These are phyloP conservation scores for Harmothoe impar DNA, from an alignment of 2,888 invertebrate genomes.

Conservation along the genomic window DNA sequence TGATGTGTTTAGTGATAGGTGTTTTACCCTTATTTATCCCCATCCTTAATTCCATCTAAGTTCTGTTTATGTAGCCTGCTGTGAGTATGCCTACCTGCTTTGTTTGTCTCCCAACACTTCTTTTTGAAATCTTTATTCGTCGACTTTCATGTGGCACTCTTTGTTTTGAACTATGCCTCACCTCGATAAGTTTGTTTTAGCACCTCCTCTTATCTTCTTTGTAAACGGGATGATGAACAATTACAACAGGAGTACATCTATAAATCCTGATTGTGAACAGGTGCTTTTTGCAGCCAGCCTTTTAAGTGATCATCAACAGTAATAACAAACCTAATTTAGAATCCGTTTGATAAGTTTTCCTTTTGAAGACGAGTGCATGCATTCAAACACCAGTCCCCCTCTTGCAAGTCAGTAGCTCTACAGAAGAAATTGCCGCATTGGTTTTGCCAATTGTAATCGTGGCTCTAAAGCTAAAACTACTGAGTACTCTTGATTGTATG, in stretches of 20 bases:
- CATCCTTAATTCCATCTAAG: not conserved
- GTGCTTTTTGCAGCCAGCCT: not conserved
- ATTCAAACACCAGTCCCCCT: not conserved
- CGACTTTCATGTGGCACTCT: not conserved
- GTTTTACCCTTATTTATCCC: not conserved
- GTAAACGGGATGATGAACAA: not conserved
- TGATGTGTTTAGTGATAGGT: not conserved
- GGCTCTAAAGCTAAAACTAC: not conserved
- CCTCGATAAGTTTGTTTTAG: conserved; percentile 9
- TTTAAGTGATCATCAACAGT: not conserved
- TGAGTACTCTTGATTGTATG: conserved; percentile 14
- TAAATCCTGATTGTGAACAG: not conserved
- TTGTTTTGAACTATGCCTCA: not conserved
- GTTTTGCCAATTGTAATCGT: too few relatives aligned
- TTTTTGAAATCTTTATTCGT: not conserved
- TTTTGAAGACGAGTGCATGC: conserved; percentile 3
- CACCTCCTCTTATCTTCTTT: not conserved
- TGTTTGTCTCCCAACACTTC: too few relatives aligned
- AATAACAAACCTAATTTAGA: conserved; percentile 8
- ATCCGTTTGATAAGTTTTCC: not conserved
- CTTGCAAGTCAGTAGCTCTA: too few relatives aligned
- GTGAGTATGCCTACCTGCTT: not conserved
- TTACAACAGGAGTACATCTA: not conserved
- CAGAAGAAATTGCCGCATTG: too few relatives aligned
- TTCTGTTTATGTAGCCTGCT: not conserved